Evolutionary conservation across 1,140 invertebrate genomes (phyloP), one percentile per base, ranked within the genome.

Genomic region (Oncopodura yosiiana): DNA sequence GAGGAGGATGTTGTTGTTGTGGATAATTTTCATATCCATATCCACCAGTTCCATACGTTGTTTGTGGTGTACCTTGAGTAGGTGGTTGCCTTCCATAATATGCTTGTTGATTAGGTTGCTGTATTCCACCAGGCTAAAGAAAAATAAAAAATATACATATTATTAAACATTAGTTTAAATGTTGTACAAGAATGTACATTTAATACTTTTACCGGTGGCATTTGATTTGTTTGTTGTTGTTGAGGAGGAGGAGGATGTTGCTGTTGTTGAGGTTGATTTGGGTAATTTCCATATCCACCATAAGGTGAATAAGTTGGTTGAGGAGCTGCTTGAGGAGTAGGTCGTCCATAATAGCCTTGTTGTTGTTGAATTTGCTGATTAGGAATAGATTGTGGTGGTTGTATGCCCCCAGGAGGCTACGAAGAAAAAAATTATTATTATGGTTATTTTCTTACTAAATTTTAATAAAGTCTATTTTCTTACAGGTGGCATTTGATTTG

Each of bases 151-250:
- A n/a, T n/a, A n/a, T n/a, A n/a, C n/a, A n/a, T 66, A 77, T 76
- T 42, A 74, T 76, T 55, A 73, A 70, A 26, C 71, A 69, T 56
- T 77, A 71, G 58, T 77, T 77, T 27, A 75, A 75, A 58, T 78
- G 78, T 9, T 72, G 72, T 65, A 77, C 76, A n/a, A 73, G 75
- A 48, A 66, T 66, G 8, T 39, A 32, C 56, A 74, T 71, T 23
- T 73, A 74, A 54, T 71, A 69, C 37, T 75, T 74, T 26, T n/a
- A n/a, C n/a, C n/a, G 71, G 72, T 38, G 71, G 69, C 21, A 69
- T 68, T 48, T 69, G 59, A 43, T 67, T 61, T 32, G 69, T 67
- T 49, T 55, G 48, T 16, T 44, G 59, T 9, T 51, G 59, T 11
- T 52, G 36, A 21, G 46, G 58, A 23, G 48, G 49, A 11, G 49